phyloP scores from a whole-genome alignment of 2,888 invertebrate genomes.

The Netelia melanura region DNA sequence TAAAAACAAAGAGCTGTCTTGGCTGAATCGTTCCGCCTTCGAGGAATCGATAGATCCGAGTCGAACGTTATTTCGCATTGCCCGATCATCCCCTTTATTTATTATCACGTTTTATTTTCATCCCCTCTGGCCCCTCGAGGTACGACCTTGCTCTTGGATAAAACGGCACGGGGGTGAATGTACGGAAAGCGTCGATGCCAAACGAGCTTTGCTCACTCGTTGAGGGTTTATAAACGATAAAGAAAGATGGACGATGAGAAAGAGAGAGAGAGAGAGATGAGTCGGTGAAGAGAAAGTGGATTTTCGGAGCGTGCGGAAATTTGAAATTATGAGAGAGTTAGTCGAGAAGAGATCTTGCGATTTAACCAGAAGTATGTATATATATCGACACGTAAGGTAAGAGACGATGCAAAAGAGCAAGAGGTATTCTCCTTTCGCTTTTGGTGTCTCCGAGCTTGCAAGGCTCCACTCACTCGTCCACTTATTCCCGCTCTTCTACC shows the following conservation, averaged over 20 bases:
- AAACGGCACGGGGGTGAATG: constrained; percentile 16
- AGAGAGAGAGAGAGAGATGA: constrained; percentile 49
- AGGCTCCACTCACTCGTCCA: constrained; percentile 65
- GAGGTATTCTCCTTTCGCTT: constrained; percentile 72
- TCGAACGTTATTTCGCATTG: constrained; percentile 41
- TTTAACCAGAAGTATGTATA: not conserved
- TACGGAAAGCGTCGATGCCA: constrained; percentile 1
- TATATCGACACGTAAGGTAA: constrained; percentile 19
- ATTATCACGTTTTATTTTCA: not conserved
- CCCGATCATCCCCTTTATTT: constrained; percentile 19
- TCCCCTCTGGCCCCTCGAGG: constrained; percentile 2
- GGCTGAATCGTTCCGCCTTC: constrained; percentile 9
- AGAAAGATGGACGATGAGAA: constrained; percentile 21
- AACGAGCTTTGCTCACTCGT: constrained; percentile 8
- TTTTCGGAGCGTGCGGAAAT: constrained; percentile 77
- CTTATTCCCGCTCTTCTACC: constrained; percentile 67
- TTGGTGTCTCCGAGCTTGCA: constrained; percentile 77
- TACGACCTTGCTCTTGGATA: constrained; percentile 19
- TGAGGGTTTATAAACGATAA: constrained; percentile 27
- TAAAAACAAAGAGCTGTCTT: constrained; percentile 53
- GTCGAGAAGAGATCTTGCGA: constrained; percentile 24
- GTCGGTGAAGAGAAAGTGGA: constrained; percentile 58
- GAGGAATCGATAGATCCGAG: constrained; percentile 19
- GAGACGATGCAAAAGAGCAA: constrained; percentile 60
- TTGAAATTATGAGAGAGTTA: constrained; percentile 78